A percentile compares a stretch with the other conserved stretches of the same genome.
Conservation (phyloP, 2,113 vertebrate species). For the Accipiter cooperii region DNA sequence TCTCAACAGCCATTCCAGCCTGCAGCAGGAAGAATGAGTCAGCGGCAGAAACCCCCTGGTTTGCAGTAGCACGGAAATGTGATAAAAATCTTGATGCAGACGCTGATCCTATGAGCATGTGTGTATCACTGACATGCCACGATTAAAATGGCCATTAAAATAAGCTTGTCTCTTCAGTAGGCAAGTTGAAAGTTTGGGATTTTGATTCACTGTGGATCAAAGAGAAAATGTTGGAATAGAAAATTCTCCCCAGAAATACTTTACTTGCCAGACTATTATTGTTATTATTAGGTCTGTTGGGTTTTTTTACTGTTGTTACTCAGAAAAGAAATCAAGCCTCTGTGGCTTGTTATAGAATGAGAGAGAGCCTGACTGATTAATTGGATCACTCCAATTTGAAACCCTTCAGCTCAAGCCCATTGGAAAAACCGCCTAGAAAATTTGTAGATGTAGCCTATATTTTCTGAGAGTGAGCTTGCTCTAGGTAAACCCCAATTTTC, state of each 20-base stretch:
- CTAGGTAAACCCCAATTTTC: neutral
- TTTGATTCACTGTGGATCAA: neutral
- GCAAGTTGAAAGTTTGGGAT: neutral
- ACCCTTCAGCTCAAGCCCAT: neutral
- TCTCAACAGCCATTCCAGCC: neutral
- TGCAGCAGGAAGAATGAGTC: neutral
- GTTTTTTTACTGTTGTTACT: neutral
- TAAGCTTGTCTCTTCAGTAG: neutral
- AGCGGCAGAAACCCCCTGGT: neutral
- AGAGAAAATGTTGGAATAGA: neutral
- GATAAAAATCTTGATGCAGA: neutral
- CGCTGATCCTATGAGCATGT: too few species aligned
- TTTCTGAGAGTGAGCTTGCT: neutral
- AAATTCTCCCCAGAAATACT: neutral
- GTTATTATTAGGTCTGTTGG: neutral
- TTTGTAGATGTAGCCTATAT: neutral
- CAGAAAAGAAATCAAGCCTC: neutral
- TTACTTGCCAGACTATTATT: neutral
- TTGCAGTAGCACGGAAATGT: neutral
- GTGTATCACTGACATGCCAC: neutral
- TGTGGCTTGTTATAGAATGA: neutral
- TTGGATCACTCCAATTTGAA: neutral
- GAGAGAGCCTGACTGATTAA: neutral
- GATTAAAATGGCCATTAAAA: neutral
- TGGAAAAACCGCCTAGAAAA: neutral